phyloP scores from a whole-genome alignment of 2,888 invertebrate genomes.

The Glaucopsyche alexis region DNA sequence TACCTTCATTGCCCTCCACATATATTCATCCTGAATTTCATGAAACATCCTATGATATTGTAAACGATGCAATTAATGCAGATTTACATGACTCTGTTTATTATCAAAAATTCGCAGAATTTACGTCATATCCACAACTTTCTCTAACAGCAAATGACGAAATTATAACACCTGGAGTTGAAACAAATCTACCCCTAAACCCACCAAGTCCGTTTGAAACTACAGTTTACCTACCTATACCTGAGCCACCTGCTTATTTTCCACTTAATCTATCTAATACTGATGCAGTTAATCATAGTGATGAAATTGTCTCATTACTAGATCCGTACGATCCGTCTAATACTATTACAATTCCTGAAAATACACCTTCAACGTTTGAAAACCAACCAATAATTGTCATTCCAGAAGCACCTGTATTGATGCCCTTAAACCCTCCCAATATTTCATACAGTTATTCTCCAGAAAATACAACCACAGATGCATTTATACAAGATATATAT shows the following conservation, averaged over 20 bases:
- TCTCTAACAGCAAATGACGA: constrained; percentile 5
- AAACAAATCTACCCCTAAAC: not conserved
- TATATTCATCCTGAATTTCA: not conserved
- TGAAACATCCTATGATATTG: not conserved
- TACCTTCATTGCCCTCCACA: not conserved
- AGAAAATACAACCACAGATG: not conserved
- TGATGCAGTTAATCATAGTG: not conserved
- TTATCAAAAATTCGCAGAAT: not conserved
- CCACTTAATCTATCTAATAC: not conserved
- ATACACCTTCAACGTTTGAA: not conserved
- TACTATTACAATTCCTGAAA: not conserved
- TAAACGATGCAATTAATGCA: not conserved
- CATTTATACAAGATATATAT: not conserved
- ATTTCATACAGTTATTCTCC: not conserved
- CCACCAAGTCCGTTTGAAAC: not conserved
- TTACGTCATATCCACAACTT: not conserved
- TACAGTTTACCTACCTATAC: not conserved
- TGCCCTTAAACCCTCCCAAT: constrained; percentile 26
- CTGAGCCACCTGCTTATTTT: constrained; percentile 5
- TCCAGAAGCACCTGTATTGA: constrained; percentile 37
- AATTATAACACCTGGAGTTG: not conserved
- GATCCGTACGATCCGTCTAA: not conserved
- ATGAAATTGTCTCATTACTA: not conserved
- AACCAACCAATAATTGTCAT: constrained; percentile 30
- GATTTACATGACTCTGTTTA: not conserved